These are phyloP conservation scores for Nematostella vectensis DNA, from an alignment of 92 coral and sea anemone species.

Conservation along the genomic window DNA sequence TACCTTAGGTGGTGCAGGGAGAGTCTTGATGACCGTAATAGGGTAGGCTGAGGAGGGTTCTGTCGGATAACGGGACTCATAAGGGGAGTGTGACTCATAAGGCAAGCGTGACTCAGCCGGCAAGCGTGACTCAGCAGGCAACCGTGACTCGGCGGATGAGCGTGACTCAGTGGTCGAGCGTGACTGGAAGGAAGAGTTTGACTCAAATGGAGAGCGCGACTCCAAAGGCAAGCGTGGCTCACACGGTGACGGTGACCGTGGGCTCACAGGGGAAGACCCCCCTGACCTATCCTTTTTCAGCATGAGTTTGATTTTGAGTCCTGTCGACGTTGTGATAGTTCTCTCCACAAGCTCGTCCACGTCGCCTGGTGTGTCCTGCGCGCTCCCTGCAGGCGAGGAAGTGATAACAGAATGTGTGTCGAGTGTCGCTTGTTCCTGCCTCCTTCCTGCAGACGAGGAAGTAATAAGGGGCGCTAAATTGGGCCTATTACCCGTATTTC, in stretches of 20 bases:
- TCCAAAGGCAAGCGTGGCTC: background rate
- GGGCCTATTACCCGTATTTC: background rate
- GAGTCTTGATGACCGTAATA: background rate
- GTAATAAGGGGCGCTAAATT: background rate
- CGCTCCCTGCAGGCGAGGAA: background rate
- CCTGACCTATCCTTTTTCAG: constrained; percentile 11
- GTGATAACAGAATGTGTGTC: background rate
- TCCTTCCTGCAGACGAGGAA: background rate
- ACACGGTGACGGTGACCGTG: background rate
- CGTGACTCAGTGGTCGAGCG: background rate
- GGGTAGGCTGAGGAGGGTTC: background rate
- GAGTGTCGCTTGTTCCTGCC: background rate
- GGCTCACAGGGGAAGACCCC: background rate
- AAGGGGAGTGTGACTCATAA: background rate
- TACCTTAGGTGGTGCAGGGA: background rate
- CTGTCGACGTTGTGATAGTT: constrained; percentile 45
- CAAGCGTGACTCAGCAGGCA: background rate
- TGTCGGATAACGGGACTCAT: background rate
- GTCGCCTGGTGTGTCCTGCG: constrained; percentile 1
- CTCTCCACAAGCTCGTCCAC: constrained; percentile 28
- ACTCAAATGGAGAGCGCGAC: background rate
- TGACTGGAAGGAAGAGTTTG: no score
- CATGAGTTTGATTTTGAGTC: constrained; percentile 43
- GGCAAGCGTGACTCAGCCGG: background rate
- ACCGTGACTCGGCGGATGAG: background rate